A percentile compares a stretch with the other conserved stretches of the same genome.
These are phyloP conservation scores for Tubulanus polymorphus DNA, from an alignment of 2,888 invertebrate genomes.

Conservation along the genomic window DNA sequence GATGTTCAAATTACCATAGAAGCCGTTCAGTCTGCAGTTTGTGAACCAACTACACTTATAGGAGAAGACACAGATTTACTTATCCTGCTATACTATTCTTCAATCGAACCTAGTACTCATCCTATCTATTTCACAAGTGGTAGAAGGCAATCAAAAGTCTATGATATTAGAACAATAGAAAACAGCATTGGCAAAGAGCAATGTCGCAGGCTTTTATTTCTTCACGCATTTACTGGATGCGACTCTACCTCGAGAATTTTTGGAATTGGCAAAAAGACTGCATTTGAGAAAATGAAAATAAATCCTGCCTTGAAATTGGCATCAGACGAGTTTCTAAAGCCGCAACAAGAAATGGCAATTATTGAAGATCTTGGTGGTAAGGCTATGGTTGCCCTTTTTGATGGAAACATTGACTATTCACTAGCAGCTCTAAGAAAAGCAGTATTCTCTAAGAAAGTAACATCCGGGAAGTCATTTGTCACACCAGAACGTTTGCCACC, in stretches of 20 bases:
- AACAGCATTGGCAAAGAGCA: not conserved
- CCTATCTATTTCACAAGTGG: constrained; percentile 14
- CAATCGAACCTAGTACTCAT: constrained; percentile 9
- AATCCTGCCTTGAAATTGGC: not conserved
- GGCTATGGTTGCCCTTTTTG: constrained; percentile 7
- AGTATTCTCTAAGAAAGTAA: constrained; percentile 6
- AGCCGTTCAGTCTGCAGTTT: constrained; percentile 1
- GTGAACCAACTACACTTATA: constrained; percentile 13
- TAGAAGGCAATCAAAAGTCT: too few relatives aligned
- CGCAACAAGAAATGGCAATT: constrained; percentile 5
- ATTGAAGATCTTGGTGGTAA: constrained; percentile 4
- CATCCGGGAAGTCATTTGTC: constrained; percentile 8
- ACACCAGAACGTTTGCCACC: constrained; percentile 7
- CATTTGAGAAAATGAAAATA: constrained; percentile 6
- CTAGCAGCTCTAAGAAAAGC: constrained; percentile 2
- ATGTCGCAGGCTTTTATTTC: constrained; percentile 9
- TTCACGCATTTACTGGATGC: constrained; percentile 15
- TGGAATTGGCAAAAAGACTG: constrained; percentile 11
- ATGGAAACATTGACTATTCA: constrained; percentile 4
- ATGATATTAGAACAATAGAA: not conserved
- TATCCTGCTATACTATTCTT: not conserved
- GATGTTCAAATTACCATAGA: constrained; percentile 6
- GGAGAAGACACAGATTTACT: constrained; percentile 18
- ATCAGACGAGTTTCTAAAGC: not conserved
- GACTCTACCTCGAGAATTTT: constrained; percentile 13